Conservation (phyloP, 2,113 vertebrate species). For the Plecotus auritus region DNA sequence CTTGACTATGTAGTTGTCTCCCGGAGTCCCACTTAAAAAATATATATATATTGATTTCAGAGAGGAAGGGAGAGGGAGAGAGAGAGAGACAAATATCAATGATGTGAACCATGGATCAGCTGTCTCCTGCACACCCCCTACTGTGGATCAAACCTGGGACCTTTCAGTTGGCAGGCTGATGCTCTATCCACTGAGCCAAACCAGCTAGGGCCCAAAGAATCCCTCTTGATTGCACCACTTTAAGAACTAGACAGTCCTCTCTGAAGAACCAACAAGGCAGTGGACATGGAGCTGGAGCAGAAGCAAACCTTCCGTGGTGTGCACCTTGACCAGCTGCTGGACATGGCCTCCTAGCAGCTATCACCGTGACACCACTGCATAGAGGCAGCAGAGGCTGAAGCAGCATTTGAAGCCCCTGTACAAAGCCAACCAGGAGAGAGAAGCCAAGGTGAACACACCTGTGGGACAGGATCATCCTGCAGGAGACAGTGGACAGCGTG, state of each 20-base stretch:
- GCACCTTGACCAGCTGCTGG: background rate
- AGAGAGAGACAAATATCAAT: no score
- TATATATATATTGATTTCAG: no score
- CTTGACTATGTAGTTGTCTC: background rate
- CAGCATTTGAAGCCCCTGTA: conserved; percentile 93
- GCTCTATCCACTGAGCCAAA: no score
- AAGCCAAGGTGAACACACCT: conserved; percentile 94
- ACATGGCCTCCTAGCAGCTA: conserved; percentile 78
- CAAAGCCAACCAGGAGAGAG: conserved; percentile 95
- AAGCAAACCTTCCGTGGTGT: rapidly evolving
- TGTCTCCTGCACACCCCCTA: no score
- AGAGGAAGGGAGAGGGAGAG: no score
- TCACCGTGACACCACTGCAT: conserved; percentile 89
- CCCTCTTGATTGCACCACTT: background rate
- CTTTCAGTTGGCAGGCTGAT: no score
- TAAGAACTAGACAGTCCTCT: background rate
- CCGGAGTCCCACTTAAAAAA: background rate
- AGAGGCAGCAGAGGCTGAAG: conserved; percentile 90
- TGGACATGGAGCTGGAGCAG: background rate
- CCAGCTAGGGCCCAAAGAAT: background rate
- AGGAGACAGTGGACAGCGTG: conserved; percentile 96
- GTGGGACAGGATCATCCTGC: conserved; percentile 92
- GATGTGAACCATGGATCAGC: no score
- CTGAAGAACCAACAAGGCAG: background rate
- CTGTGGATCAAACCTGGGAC: no score